Conservation (phyloP, 2,797 vertebrate species). For the Siniperca undulata region DNA sequence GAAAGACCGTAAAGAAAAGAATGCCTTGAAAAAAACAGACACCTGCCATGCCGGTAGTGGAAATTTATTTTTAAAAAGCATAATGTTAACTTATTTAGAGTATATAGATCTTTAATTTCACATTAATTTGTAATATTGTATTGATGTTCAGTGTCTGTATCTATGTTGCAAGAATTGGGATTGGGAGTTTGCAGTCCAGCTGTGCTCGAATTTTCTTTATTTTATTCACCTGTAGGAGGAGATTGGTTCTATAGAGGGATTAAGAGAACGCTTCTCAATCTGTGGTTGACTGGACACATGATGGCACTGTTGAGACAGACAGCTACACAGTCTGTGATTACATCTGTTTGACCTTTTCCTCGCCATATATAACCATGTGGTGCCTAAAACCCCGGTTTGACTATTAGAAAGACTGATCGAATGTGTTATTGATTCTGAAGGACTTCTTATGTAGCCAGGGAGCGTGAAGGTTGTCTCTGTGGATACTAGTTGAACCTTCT, state of each 20-base stretch:
- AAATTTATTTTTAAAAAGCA: conserved; percentile 4
- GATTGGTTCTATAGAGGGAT: conserved; percentile 4
- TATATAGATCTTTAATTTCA: not conserved
- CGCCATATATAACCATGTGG: conserved; percentile 51
- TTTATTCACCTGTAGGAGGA: conserved; percentile 12
- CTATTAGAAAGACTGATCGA: conserved; percentile 30
- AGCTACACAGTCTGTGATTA: conserved; percentile 42
- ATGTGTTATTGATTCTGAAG: conserved; percentile 46
- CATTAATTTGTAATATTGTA: not conserved
- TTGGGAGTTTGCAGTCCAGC: not conserved
- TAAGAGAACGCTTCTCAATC: conserved; percentile 7
- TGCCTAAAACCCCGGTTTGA: conserved; percentile 51
- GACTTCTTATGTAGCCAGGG: conserved; percentile 12
- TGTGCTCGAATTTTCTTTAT: conserved; percentile 3
- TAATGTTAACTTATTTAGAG: conserved; percentile 1
- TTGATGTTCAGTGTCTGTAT: not conserved
- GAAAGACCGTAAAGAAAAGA: conserved; percentile 2
- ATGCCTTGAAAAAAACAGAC: not conserved
- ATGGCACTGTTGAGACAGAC: conserved; percentile 82
- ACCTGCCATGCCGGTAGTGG: not conserved
- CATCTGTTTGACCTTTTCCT: conserved; percentile 70
- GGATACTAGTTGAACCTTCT: not conserved
- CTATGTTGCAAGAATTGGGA: not conserved
- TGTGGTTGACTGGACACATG: conserved; percentile 75
- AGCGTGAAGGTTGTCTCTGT: conserved; percentile 20